Base-by-base conservation (phyloP, 2,113 vertebrate species). In the Verasper variegatus region DNA sequence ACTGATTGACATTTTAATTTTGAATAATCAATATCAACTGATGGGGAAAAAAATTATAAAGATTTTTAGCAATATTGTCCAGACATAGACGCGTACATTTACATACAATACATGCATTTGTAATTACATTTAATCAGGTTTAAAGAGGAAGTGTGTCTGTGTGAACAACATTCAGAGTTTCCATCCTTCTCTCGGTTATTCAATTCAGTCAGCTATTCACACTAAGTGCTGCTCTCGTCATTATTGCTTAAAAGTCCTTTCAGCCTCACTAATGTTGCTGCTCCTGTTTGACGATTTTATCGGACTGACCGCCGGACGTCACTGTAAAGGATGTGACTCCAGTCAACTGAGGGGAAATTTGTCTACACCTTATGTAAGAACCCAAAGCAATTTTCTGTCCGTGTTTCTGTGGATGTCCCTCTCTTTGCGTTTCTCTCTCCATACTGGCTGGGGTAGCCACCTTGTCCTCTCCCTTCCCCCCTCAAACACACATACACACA, bases 391-490 rank as follows among this genome's bases (percentile, higher is more conserved):
- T 79, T 67, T 45, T 75, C 65, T 68, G 47, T 79, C 70, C 54
- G 35, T 77, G 66, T 66, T 61, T 69, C 31, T 18, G 1, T 66
- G 54, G 69, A 74, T 55, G 40, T 82, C 64, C 56, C 71, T 69
- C 66, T 80, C 56, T 70, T 65, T 85, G 40, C 72, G 20, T 80
- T 71, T 80, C 31, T 68, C 52, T 81, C 78, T 68, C 73, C 83
- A 66, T 56, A 42, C 80, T 82, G 76, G 74, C 80, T 82, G 76
- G 74, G 68, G 83, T 80, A 87, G 83, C 88, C 87, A 92, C 84
- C 84, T 89, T 83, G 42, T 80, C 70, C 71, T 56, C 79, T 86
- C 89, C 85, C 88, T 82, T 82, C 87, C 87, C 86, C 86, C 84
- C 84, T 81, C 80, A 76, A 60, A 83, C 74, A 81, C 71, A 78